A percentile compares a stretch with the other conserved stretches of the same genome.
Evolutionary conservation across 2,888 invertebrate genomes (phyloP).

Genomic region (Polyommatus iphigenia): DNA sequence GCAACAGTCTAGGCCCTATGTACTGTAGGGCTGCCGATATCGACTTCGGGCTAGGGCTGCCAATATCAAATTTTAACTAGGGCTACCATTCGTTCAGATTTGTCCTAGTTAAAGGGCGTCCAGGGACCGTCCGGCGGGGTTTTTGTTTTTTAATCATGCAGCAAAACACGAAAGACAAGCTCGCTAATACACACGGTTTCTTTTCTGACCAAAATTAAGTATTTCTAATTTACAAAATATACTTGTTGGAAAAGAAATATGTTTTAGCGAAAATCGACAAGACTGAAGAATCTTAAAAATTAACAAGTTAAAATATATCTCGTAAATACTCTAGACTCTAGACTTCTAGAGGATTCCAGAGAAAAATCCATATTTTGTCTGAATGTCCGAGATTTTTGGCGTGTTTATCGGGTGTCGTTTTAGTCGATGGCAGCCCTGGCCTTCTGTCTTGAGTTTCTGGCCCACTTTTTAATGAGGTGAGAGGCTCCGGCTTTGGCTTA

Average conservation of each 20-base stretch:
- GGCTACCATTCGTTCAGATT: no score
- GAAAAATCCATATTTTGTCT: neutral
- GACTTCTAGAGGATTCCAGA: neutral
- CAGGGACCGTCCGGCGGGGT: no score
- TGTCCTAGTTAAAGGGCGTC: neutral
- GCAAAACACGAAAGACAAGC: no score
- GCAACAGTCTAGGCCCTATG: slow-evolving; percentile 39
- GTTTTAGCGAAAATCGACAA: neutral
- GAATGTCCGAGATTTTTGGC: neutral
- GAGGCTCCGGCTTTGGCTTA: slow-evolving; percentile 11
- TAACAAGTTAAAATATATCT: no score
- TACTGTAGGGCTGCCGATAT: slow-evolving; percentile 7
- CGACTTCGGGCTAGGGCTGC: neutral
- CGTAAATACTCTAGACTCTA: no score
- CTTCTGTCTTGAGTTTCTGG: neutral
- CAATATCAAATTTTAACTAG: neutral
- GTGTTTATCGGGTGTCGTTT: neutral
- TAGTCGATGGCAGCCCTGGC: neutral
- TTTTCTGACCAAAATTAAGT: no score
- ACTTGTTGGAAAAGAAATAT: neutral
- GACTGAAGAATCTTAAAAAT: neutral
- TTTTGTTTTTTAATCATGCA: no score
- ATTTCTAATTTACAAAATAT: no score
- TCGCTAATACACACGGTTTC: no score
- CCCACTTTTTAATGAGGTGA: slow-evolving; percentile 23